A percentile compares a stretch with the other conserved stretches of the same genome.
phyloP scores from a whole-genome alignment of 2,797 vertebrate species.

The Rhodeus uyekii region DNA sequence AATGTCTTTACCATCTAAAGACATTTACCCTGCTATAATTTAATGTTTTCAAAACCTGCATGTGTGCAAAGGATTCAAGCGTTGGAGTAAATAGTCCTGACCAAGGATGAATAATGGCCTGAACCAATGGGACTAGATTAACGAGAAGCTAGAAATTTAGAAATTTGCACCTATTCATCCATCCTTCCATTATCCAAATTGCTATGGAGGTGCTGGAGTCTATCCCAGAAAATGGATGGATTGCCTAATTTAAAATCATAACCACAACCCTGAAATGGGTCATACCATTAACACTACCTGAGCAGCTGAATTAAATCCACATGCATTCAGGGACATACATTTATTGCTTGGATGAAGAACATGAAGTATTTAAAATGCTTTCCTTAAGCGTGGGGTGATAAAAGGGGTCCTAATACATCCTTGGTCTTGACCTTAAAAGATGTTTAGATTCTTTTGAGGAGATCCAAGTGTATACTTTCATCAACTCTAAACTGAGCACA shows the following conservation, averaged over 20 bases:
- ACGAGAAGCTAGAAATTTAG: too few species aligned
- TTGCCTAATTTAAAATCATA: neutral
- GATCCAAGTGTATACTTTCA: conserved; percentile 41
- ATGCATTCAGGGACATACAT: neutral
- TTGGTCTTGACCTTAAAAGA: neutral
- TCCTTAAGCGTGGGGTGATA: neutral
- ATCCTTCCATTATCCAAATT: too few species aligned
- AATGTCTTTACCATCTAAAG: neutral
- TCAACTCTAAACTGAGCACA: conserved; percentile 28
- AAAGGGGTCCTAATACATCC: neutral
- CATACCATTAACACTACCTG: neutral
- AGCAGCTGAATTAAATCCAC: neutral
- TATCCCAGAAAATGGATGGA: too few species aligned
- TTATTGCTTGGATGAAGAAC: neutral
- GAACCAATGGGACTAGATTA: neutral
- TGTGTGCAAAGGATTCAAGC: neutral
- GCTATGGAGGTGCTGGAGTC: too few species aligned
- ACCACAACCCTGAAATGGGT: neutral
- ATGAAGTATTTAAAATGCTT: neutral
- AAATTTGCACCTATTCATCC: too few species aligned
- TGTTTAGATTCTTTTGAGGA: neutral
- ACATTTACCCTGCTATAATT: neutral
- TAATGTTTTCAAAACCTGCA: neutral
- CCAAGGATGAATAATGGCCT: neutral
- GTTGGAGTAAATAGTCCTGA: neutral